Conservation (phyloP, 2,888 invertebrate species). For the Nomada fucata region DNA sequence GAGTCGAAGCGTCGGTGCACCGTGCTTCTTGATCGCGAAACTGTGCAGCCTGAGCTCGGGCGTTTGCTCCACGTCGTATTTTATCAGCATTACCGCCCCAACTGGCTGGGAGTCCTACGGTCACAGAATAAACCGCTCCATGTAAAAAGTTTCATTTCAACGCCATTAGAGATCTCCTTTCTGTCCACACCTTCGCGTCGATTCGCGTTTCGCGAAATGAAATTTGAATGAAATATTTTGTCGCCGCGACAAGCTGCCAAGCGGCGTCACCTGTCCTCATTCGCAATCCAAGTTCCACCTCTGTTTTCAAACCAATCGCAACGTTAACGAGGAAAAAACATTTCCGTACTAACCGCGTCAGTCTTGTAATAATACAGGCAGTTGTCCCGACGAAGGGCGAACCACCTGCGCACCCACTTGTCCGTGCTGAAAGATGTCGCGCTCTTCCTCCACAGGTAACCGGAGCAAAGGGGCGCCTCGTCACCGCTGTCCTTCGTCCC, state of each 20-base stretch:
- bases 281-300: too few species aligned
- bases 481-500: constrained; percentile 86
- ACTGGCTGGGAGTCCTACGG: constrained; percentile 93
- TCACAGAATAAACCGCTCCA: background rate
- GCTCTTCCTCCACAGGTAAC: constrained; percentile 91
- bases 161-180: too few species aligned
- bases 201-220: too few species aligned
- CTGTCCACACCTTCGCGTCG: too few species aligned
- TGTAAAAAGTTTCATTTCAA: too few species aligned
- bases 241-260: too few species aligned
- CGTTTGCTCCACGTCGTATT: constrained; percentile 89
- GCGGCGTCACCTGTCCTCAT: too few species aligned
- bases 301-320: background rate
- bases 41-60: constrained; percentile 89
- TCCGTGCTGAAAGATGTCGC: constrained; percentile 85
- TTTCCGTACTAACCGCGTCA: constrained; percentile 88
- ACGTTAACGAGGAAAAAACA: background rate
- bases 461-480: constrained; percentile 87
- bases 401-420: constrained; percentile 96
- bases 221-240: too few species aligned
- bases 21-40: constrained; percentile 89
- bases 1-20: constrained; percentile 90
- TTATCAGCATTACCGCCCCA: constrained; percentile 94
- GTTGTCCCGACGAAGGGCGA: constrained; percentile 95
- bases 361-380: constrained; percentile 98